Evolutionary conservation across 2,888 invertebrate species (phyloP).

Genomic region (Abrostola triplasia): DNA sequence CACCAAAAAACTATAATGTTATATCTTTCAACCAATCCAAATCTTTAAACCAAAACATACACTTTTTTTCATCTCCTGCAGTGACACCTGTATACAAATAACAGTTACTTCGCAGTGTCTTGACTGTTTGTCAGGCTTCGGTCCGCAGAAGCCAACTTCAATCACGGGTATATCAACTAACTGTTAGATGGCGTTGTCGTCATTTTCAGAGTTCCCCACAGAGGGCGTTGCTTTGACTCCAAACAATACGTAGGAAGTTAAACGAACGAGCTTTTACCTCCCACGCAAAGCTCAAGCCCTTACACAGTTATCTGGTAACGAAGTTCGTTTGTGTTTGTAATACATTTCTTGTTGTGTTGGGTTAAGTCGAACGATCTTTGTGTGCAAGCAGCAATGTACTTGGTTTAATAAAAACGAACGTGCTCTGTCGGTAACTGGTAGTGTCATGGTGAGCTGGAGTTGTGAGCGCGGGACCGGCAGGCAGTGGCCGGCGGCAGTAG

Average conservation of each 20-base stretch:
- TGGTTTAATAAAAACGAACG: conserved; percentile 10
- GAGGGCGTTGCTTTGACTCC: conserved; percentile 54
- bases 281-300: conserved; percentile 48
- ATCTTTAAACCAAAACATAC: not conserved
- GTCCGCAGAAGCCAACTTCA: not conserved
- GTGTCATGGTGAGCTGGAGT: conserved; percentile 68
- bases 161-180: not conserved
- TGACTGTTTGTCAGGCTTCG: not conserved
- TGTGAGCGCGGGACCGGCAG: conserved; percentile 76
- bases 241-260: conserved; percentile 34
- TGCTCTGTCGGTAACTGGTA: conserved; percentile 20
- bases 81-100: conserved; percentile 26
- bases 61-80: not conserved
- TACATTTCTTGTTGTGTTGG: conserved; percentile 61
- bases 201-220: conserved; percentile 35
- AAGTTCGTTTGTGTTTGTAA: conserved; percentile 6
- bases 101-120: not conserved
- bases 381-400: conserved; percentile 49
- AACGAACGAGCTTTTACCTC: conserved; percentile 63
- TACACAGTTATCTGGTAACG: conserved; percentile 4
- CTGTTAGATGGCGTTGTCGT: conserved; percentile 65
- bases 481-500: conserved; percentile 77
- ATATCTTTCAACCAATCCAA: not conserved
- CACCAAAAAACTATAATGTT: too few relatives aligned
- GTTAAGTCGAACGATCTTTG: not conserved